phyloP scores from a whole-genome alignment of 2,888 invertebrate genomes.

The Latrodectus elegans region DNA sequence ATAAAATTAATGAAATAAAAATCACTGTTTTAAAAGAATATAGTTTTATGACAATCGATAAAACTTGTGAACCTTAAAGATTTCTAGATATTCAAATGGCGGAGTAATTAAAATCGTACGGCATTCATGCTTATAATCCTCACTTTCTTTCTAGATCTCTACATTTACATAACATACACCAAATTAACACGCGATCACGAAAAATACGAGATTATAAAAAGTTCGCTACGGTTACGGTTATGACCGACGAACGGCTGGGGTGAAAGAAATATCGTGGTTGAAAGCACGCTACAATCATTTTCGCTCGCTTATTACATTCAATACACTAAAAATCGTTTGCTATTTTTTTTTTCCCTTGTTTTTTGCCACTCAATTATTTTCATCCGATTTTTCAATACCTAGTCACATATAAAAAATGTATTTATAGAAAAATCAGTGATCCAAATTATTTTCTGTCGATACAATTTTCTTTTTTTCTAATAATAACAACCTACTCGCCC shows the following conservation, averaged over 20 bases:
- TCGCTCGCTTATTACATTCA: slow-evolving; percentile 17
- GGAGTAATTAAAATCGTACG: too few relatives aligned
- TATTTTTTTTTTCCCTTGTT: not conserved
- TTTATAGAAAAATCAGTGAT: slow-evolving; percentile 59
- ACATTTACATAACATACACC: not conserved
- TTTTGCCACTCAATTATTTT: not conserved
- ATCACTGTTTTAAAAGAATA: too few relatives aligned
- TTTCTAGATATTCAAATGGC: too few relatives aligned
- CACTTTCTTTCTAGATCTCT: too few relatives aligned
- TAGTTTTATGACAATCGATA: too few relatives aligned
- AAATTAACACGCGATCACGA: slow-evolving; percentile 34
- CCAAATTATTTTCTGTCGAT: slow-evolving; percentile 34
- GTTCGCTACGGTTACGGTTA: slow-evolving; percentile 34
- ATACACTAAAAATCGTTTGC: slow-evolving; percentile 16
- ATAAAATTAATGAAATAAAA: too few relatives aligned
- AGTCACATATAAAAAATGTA: slow-evolving; percentile 34
- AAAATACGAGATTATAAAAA: slow-evolving; percentile 5
- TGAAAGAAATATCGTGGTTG: slow-evolving; percentile 15
- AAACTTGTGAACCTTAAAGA: too few relatives aligned
- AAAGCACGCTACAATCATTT: not conserved
- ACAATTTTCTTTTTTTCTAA: not conserved
- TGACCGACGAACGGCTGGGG: slow-evolving; percentile 1
- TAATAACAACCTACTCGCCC: not conserved
- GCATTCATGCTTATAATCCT: too few relatives aligned
- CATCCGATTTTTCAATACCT: slow-evolving; percentile 5